Evolutionary conservation across 2,888 invertebrate species (phyloP), one percentile per base, ranked within the genome.

Genomic region (Blastobasis lacticolella): DNA sequence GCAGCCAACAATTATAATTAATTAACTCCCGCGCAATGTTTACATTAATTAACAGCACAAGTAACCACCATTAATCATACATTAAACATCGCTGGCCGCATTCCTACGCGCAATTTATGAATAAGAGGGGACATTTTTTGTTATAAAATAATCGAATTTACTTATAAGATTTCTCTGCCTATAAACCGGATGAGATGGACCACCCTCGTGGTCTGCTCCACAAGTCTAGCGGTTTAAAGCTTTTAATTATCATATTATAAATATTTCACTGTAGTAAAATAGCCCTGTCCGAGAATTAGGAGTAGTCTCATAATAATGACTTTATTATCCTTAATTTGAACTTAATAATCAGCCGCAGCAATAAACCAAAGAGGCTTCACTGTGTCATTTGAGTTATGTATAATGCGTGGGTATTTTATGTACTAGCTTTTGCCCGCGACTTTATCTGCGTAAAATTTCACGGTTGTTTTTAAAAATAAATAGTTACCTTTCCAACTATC

Each of bases 1-100:
- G 74, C 72, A 75, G 76, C 73, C 78, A 78, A 79, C 85, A 86
- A 78, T 86, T 84, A 79, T 84, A 86, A 78, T 86, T 84, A 86
- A 85, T 86, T 84, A 86, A 76, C 79, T 79, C 75, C 70, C 71
- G 77, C 71, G 73, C 80, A 73, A 67, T 71, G 82, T 79, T 86
- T 85, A 81, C 76, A 83, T 85, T 86, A 81, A 85, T 84, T 86
- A 85, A 71, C 68, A 64, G 60, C 68, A 75, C 78, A 77, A 78
- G 78, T 74, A 75, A 72, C 75, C 81, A 75, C 71, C 66, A 69
- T 69, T 73, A 72, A 74, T 78, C 78, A 78, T 78, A 77, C 74
- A 78, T 81, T 76, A 78, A 73, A 81, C 78, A 77, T 76, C 73
- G 62, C 58, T 62, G 62, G 54, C 64, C 56, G 66, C 68, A 64